Conservation (phyloP, 1,140 invertebrate species). For the Drosophila littoralis region DNA sequence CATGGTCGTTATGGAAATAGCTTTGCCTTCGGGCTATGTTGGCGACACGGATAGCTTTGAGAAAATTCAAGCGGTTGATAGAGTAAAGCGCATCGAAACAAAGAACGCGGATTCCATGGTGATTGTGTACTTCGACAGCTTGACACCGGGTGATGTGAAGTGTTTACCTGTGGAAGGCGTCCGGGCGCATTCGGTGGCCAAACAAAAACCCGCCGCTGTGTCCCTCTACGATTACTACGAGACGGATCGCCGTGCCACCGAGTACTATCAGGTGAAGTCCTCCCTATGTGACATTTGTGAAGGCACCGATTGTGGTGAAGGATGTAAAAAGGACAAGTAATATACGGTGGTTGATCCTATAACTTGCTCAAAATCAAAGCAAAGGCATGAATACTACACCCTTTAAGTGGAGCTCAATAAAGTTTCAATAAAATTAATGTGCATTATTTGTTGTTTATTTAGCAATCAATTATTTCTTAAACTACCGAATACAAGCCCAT, state of each 20-base stretch:
- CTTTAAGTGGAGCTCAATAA: background rate
- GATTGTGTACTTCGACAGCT: conserved; percentile 93
- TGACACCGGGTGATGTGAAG: conserved; percentile 87
- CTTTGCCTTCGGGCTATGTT: conserved; percentile 92
- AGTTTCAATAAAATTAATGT: background rate
- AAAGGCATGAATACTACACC: background rate
- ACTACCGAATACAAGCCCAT: no score
- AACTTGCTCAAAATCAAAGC: background rate
- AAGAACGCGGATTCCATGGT: conserved; percentile 91
- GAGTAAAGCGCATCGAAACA: conserved; percentile 89
- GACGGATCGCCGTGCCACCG: conserved; percentile 88
- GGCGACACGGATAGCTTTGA: conserved; percentile 75
- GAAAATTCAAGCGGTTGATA: conserved; percentile 58
- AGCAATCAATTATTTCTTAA: background rate
- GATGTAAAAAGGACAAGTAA: conserved; percentile 71
- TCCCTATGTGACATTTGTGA: conserved; percentile 92
- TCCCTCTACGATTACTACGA: conserved; percentile 97
- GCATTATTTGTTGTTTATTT: background rate
- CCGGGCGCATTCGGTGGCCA: conserved; percentile 92
- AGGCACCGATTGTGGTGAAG: conserved; percentile 87
- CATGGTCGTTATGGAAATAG: conserved; percentile 95
- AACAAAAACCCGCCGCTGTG: conserved; percentile 94
- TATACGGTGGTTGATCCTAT: no score
- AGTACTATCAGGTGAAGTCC: conserved; percentile 90
- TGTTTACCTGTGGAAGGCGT: conserved; percentile 94